Conservation (phyloP, 2,888 invertebrate genomes). For the Clusia tigrina region DNA sequence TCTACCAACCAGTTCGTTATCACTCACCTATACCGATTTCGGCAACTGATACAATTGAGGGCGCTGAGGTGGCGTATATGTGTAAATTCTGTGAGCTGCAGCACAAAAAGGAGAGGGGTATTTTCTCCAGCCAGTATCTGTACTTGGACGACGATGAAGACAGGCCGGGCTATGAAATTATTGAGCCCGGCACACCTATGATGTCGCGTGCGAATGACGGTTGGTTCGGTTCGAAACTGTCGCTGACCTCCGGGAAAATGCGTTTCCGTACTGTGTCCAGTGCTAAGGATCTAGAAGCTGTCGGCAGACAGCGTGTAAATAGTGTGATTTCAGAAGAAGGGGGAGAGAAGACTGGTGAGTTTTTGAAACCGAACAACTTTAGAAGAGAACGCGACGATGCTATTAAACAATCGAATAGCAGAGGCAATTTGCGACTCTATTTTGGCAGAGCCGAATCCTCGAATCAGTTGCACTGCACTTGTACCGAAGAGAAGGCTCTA, state of each 20-base stretch:
- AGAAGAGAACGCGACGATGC: constrained; percentile 55
- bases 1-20: constrained; percentile 78
- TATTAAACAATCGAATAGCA: constrained; percentile 37
- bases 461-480: constrained; percentile 47
- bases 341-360: constrained; percentile 41
- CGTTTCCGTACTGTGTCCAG: constrained; percentile 51
- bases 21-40: constrained; percentile 65
- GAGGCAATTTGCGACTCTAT: constrained; percentile 34
- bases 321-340: constrained; percentile 49
- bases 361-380: constrained; percentile 57
- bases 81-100: constrained; percentile 57
- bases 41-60: constrained; percentile 23
- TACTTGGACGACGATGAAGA: constrained; percentile 70
- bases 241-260: constrained; percentile 45
- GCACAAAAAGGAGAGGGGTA: constrained; percentile 50
- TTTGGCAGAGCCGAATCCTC: constrained; percentile 35
- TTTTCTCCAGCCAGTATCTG: constrained; percentile 69
- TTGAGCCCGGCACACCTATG: constrained; percentile 75
- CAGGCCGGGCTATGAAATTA: constrained; percentile 74
- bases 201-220: constrained; percentile 67
- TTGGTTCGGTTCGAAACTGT: constrained; percentile 57
- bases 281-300: constrained; percentile 50
- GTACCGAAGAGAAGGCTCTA: constrained; percentile 49
- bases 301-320: constrained; percentile 41
- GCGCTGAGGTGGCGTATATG: constrained; percentile 33